Evolutionary conservation across 2,888 invertebrate species (phyloP), one percentile per base, ranked within the genome.

Genomic region (Eudemis profundana): DNA sequence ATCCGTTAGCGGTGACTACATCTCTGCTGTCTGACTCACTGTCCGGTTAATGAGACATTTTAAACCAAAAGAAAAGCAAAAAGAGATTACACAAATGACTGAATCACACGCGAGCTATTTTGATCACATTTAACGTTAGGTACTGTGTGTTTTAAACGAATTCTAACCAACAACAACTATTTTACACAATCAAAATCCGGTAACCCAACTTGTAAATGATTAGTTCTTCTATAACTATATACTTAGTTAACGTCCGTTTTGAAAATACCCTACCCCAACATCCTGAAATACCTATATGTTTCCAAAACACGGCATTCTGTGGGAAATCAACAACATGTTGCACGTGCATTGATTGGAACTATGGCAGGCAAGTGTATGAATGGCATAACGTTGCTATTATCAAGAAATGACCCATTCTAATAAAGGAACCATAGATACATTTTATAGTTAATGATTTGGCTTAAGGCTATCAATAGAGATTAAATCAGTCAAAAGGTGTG

Each of bases 261-360:
- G 66, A 57, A 73, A 69, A 68, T 74, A 70, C 64, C 71, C 66
- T 68, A 65, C 70, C 64, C 47, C 56, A 61, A 69, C 65, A 56
- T 60, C 68, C 68, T 63, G 68, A 70, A 56, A 44, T 70, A n/a
- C n/a, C n/a, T n/a, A 66, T 70, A 68, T 72, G 76, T 76, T 77
- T 74, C 72, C 73, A 76, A 78, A 80, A 78, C 75, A 79, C 65
- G 67, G 71, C 70, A 44, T 69, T 74, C 72, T 67, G 75, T 74
- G 75, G 77, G 78, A 79, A 79, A 76, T 78, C 71, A 73, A 72
- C 72, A 72, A 74, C 71, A 69, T 68, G n/a, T 67, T 72, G 76
- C 77, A 78, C 78, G 79, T 79, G 79, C 72, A 70, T 70, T 64
- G 67, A 67, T 63, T 66, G 44, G 57, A 40, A 62, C 47, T 53